Base-by-base conservation (phyloP, 2,888 invertebrate species). In the Rhamphomyia laevipes region DNA sequence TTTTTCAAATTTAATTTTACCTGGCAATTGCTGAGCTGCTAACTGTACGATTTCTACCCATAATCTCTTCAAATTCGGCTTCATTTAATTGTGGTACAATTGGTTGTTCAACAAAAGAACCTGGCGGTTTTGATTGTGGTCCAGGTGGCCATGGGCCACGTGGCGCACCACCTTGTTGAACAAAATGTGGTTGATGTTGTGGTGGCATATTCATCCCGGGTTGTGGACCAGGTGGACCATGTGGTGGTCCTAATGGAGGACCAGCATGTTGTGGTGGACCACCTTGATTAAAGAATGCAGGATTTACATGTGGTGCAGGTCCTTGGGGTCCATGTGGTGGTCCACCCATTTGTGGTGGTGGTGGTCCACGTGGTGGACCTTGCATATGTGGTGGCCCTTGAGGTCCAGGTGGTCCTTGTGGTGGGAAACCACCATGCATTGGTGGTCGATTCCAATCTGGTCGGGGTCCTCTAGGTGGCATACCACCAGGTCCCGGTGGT, bases 1-100 rank as follows among this genome's bases (percentile, higher is more conserved):
- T 35, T 10, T 15, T 13, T 18, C 17, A 17, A n/a, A n/a, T 40
- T 40, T 11, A 13, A 41, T 15, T 53, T 43, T 51, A 68, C 66
- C 70, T 65, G 13, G 92, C 90, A 57, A 99, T 99, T 16, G 99
- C 99, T 47, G 92, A 93, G 57, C 94, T 94, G 35, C 94, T 95
- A 1, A 99, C 97, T 10, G 96, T 96, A 58, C 96, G 80, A 73
- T 99, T 99, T 55, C 97, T 80, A 50, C 87, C 83, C 90, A 99
- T 95, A 49, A 95, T 91, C 68, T 99, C 99, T 70, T 99, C 97
- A 73, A 96, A 96, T 74, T 99, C 99, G 35, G 86, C 88, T 71
- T 97, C 97, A 55, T 84, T 81, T 57, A 92, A 76, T 53, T 79
- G 78, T 1, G 82, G 81, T 52, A 77, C 73, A 47, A 79, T 77